Conservation (phyloP, 2,888 invertebrate genomes). For the Harmothoe impar region DNA sequence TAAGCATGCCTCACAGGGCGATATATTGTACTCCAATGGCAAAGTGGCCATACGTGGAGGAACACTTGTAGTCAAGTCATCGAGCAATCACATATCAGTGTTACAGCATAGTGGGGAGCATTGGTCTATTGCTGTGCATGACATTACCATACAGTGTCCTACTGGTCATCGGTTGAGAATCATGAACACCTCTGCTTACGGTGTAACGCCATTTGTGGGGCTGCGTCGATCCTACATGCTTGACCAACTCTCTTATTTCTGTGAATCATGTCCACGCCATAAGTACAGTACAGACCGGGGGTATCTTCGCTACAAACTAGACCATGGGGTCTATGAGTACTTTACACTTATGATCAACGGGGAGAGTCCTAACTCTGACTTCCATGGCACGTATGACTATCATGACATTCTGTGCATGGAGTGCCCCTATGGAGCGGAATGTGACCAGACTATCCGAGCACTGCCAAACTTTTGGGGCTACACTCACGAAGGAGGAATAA, state of each 20-base stretch:
- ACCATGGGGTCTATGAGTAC: constrained; percentile 64
- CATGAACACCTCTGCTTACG: constrained; percentile 71
- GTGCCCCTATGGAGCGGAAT: constrained; percentile 71
- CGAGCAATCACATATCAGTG: constrained; percentile 69
- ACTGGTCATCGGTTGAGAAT: constrained; percentile 71
- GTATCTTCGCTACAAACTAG: constrained; percentile 69
- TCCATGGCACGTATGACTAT: constrained; percentile 68
- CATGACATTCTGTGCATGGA: constrained; percentile 71
- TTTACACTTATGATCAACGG: constrained; percentile 72
- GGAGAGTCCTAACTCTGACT: constrained; percentile 67
- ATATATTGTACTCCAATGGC: constrained; percentile 69
- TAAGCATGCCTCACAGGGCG: constrained; percentile 67
- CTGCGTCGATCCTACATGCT: constrained; percentile 69
- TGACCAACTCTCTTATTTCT: constrained; percentile 72
- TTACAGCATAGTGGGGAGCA: constrained; percentile 71
- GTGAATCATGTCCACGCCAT: constrained; percentile 71
- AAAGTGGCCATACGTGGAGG: constrained; percentile 67
- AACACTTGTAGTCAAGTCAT: constrained; percentile 64
- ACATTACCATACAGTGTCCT: constrained; percentile 69
- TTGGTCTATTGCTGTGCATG: constrained; percentile 72
- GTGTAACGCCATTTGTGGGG: constrained; percentile 67
- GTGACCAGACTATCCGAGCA: constrained; percentile 70
- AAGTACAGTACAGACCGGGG: constrained; percentile 71
- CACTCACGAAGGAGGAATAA: constrained; percentile 65
- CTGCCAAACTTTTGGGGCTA: constrained; percentile 73